These are phyloP conservation scores for Leptogaster cylindrica DNA, from an alignment of 2,888 invertebrate genomes.

Conservation along the genomic window DNA sequence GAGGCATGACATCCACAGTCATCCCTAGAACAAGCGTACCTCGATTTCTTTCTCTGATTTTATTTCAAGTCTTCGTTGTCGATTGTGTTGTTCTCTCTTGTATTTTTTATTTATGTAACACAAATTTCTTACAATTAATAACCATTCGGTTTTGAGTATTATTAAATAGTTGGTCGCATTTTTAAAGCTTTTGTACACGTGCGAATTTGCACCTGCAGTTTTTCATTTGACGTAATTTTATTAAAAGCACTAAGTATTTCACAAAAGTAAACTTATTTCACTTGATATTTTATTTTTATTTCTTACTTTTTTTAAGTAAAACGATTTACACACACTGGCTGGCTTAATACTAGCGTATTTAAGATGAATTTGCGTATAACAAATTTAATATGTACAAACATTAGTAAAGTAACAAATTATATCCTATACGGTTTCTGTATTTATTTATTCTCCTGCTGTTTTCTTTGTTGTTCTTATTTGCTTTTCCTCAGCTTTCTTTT, in stretches of 20 bases:
- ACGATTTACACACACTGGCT: background rate
- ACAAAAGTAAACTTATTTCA: background rate
- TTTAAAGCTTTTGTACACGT: background rate
- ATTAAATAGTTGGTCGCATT: background rate
- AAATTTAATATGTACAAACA: background rate
- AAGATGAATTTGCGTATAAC: background rate
- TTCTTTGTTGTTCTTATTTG: background rate
- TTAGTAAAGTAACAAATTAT: background rate
- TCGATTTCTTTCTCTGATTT: background rate
- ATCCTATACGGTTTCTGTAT: background rate
- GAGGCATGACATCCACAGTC: too few species aligned
- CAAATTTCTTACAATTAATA: background rate
- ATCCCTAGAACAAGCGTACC: background rate
- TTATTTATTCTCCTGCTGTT: background rate
- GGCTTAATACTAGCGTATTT: background rate
- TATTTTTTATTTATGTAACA: constrained; percentile 1
- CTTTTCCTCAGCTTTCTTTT: background rate
- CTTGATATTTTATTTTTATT: too few species aligned
- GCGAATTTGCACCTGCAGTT: background rate
- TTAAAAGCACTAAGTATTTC: background rate
- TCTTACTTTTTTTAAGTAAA: too few species aligned
- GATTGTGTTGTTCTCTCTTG: background rate
- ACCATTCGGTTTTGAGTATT: background rate
- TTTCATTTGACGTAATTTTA: background rate
- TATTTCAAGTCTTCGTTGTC: background rate